Base-by-base conservation (phyloP, 2,888 invertebrate genomes). In the Idaea dimidiata region DNA sequence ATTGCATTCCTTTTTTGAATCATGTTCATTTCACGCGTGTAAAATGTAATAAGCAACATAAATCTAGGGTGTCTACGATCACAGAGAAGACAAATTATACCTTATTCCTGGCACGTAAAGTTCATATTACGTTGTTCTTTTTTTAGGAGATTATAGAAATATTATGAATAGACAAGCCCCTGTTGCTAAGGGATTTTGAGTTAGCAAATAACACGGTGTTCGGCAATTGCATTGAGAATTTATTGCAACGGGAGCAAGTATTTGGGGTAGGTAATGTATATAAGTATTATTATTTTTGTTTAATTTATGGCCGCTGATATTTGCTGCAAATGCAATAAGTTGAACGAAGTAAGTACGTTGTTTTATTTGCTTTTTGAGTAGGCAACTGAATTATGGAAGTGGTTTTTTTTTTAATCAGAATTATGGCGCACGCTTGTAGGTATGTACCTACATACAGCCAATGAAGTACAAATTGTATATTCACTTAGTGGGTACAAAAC, bases 21-120 rank as follows among this genome's bases (percentile, higher is more conserved):
- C 80, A 75, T 82, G 84, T 82, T 87, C 84, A 87, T 87, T 89
- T 88, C 88, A 86, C 86, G 88, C 86, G 85, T 83, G 83, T 86
- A 87, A 88, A 89, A 89, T 87, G 84, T 89, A 88, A 89, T 89
- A 89, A 89, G 87, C 82, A 82, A 83, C 81, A 88, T 89, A 89
- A 89, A 90, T 91, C 84, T 82, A 80, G 78, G 79, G 83, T 77
- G 76, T 71, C 74, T 74, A 75, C 75, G 56, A 61, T 14, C 2
- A 61, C 8, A 59, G 31, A 14, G 31, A 14, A 57, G 59, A 61
- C 64, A 67, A 68, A 69, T 16, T 57, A n/a, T 1, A 31, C 66
- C 65, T 61, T 70, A 64, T 66, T 17, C 32, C 16, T 54, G 68
- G 17, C 54, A 24, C 61, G 63, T 79, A 84, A 76, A 80, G 84